phyloP scores from a whole-genome alignment of 1,140 invertebrate species.

The Rhyacophila brunnea region DNA sequence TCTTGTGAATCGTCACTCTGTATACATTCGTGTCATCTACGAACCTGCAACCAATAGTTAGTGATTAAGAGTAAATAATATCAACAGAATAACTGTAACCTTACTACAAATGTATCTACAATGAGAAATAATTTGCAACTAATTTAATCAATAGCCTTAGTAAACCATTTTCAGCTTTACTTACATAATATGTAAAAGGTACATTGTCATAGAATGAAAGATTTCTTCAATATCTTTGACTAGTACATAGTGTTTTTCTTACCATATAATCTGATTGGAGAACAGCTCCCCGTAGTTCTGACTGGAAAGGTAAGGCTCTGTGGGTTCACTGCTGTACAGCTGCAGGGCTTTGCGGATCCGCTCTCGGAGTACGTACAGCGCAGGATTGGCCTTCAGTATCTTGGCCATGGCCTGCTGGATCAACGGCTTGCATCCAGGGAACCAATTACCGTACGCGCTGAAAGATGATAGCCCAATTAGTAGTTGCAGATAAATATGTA shows the following conservation, averaged over 20 bases:
- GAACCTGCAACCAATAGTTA: slow-evolving; percentile 64
- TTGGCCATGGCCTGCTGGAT: slow-evolving; percentile 99
- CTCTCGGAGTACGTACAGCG: slow-evolving; percentile 95
- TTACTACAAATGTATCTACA: no score
- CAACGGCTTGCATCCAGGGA: slow-evolving; percentile 96
- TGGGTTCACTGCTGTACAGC: slow-evolving; percentile 98
- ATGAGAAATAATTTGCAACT: no score
- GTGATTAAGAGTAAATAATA: no score
- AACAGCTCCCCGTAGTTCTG: slow-evolving; percentile 99
- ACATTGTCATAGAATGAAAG: no score
- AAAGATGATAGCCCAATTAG: no score
- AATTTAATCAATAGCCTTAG: no score
- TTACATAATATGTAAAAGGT: no score
- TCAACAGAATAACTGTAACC: no score
- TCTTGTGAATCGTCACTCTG: slow-evolving; percentile 99
- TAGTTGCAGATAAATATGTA: no score
- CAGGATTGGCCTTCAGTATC: slow-evolving; percentile 99
- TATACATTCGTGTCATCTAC: slow-evolving; percentile 99
- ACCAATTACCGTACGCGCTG: slow-evolving; percentile 99
- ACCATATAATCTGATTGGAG: slow-evolving; percentile 99
- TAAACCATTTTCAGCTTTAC: no score
- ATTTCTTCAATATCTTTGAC: no score
- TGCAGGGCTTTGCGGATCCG: slow-evolving; percentile 97
- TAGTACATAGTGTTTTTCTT: slow-evolving; percentile 37
- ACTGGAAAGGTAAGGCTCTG: slow-evolving; percentile 97